Conservation (phyloP, 2,888 invertebrate species). For the Xiphydria camelus region DNA sequence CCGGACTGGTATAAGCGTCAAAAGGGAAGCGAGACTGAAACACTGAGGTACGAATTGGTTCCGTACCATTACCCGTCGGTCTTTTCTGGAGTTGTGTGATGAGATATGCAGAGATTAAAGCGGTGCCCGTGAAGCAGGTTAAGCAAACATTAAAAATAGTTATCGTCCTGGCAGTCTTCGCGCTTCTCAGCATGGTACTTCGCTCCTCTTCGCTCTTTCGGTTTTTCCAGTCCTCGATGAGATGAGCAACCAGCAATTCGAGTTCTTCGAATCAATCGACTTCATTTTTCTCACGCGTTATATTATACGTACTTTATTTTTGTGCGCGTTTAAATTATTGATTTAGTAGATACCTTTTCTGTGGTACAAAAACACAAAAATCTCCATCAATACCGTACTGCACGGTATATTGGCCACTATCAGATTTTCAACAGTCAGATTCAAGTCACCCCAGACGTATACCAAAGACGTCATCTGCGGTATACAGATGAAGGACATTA, state of each 20-base stretch:
- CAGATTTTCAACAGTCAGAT: slow-evolving; percentile 30
- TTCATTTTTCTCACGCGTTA: slow-evolving; percentile 4
- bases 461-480: slow-evolving; percentile 32
- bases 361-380: slow-evolving; percentile 30
- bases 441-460: slow-evolving; percentile 27
- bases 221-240: slow-evolving; percentile 19
- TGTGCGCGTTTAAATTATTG: not conserved
- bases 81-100: no score
- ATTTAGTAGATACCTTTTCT: slow-evolving; percentile 24
- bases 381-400: slow-evolving; percentile 30
- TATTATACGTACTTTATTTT: not conserved
- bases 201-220: slow-evolving; percentile 12
- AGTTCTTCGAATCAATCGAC: slow-evolving; percentile 2
- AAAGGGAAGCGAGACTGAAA: slow-evolving; percentile 13
- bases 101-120: no score
- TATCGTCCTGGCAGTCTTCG: slow-evolving; percentile 24
- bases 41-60: no score
- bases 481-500: slow-evolving; percentile 17
- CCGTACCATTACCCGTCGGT: not conserved
- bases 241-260: slow-evolving; percentile 4
- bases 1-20: not conserved
- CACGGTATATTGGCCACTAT: slow-evolving; percentile 30
- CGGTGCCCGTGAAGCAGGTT: slow-evolving; percentile 1
- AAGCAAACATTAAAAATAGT: no score
- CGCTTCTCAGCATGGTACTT: slow-evolving; percentile 23